Percentiles rank a stretch among this genome's conserved stretches.
Conservation (phyloP, 2,888 invertebrate genomes). For the Trichopoda pennipes region DNA sequence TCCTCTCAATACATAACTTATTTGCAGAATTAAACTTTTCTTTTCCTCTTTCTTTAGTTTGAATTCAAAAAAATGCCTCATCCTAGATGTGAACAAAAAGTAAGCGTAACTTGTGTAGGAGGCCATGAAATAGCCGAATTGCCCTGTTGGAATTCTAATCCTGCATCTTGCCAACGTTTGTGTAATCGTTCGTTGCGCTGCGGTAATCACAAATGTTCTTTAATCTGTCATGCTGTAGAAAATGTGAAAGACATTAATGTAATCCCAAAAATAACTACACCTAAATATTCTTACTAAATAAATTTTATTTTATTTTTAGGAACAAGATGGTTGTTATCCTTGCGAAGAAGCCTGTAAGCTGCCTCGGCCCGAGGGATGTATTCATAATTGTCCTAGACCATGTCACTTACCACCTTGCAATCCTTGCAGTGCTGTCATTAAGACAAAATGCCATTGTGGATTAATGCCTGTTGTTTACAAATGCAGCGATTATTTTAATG, state of each 20-base stretch:
- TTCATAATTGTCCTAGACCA: conserved; percentile 86
- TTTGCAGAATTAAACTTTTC: neutral
- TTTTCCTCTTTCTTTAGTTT: conserved; percentile 73
- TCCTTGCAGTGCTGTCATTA: conserved; percentile 87
- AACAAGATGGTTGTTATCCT: conserved; percentile 82
- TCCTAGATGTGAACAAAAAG: conserved; percentile 87
- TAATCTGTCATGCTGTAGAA: conserved; percentile 87
- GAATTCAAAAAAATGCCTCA: conserved; percentile 84
- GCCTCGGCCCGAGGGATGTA: conserved; percentile 87
- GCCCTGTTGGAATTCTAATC: conserved; percentile 86
- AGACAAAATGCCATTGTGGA: conserved; percentile 91
- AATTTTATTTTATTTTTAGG: conserved; percentile 71
- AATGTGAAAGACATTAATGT: conserved; percentile 81
- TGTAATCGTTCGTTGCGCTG: conserved; percentile 89
- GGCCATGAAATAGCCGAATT: conserved; percentile 86
- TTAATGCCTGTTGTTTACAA: conserved; percentile 88
- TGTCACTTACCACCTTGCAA: conserved; percentile 90
- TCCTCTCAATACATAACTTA: neutral
- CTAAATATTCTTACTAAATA: neutral
- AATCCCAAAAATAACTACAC: conserved; percentile 63
- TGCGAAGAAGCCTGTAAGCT: conserved; percentile 85
- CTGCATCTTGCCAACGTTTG: conserved; percentile 88
- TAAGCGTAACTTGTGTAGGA: conserved; percentile 87
- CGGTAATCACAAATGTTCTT: conserved; percentile 88
- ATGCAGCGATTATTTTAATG: conserved; percentile 86